A percentile compares a stretch with the other conserved stretches of the same genome.
Conservation (phyloP, 2,113 vertebrate species). For the Azemiops feae region DNA sequence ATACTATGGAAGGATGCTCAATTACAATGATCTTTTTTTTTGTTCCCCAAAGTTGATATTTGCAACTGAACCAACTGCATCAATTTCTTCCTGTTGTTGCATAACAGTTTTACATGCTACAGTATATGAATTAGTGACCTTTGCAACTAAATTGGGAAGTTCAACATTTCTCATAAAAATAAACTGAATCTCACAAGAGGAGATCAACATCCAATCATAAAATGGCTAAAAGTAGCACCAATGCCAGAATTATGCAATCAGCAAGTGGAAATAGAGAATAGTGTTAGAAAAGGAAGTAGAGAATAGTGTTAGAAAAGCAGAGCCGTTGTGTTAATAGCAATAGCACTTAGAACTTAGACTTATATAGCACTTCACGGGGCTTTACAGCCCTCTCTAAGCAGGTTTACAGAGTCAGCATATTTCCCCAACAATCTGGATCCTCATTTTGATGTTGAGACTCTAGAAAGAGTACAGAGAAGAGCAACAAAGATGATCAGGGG, state of each 20-base stretch:
- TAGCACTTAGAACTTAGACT: too few relatives aligned
- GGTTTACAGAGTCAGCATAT: too few relatives aligned
- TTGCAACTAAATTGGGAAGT: conserved; percentile 51
- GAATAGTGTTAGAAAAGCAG: background rate
- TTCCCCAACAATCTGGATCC: too few relatives aligned
- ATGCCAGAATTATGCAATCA: background rate
- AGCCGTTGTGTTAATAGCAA: background rate
- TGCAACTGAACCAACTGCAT: conserved; percentile 44
- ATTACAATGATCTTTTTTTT: conserved; percentile 39
- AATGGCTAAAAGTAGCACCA: background rate
- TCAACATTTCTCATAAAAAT: conserved; percentile 49
- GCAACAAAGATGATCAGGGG: too few relatives aligned
- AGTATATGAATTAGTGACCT: conserved; percentile 41
- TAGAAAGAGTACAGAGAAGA: too few relatives aligned
- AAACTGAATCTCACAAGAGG: conserved; percentile 20
- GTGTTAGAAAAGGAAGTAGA: background rate
- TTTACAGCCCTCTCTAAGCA: too few relatives aligned
- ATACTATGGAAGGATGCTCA: conserved; percentile 33
- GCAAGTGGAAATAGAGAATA: background rate
- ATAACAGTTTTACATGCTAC: conserved; percentile 41
- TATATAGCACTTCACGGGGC: too few relatives aligned
- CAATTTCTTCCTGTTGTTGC: conserved; percentile 45
- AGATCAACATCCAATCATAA: background rate
- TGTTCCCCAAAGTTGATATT: conserved; percentile 60
- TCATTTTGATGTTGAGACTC: too few relatives aligned